These are phyloP conservation scores for Melanotaenia maccullochi DNA, from an alignment of 2,797 vertebrate genomes.

Conservation along the genomic window DNA sequence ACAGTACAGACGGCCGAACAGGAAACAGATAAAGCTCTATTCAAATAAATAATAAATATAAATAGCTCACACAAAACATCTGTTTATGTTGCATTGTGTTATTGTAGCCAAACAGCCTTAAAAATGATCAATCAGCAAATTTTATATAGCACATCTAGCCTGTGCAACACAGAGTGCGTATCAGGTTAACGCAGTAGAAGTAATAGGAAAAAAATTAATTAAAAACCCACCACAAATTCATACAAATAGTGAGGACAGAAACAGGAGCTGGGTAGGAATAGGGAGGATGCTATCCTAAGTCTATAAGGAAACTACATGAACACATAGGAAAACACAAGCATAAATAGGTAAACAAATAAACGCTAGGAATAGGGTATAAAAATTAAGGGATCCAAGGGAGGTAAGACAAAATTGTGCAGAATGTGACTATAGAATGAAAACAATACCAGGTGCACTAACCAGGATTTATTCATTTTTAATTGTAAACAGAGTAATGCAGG, in stretches of 20 bases:
- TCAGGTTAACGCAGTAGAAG: neutral
- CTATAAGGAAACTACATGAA: neutral
- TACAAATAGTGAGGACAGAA: neutral
- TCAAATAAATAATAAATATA: neutral
- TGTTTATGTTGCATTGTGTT: neutral
- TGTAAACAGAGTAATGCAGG: neutral
- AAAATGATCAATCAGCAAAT: neutral
- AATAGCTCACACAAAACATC: neutral
- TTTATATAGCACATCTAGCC: neutral
- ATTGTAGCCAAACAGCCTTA: neutral
- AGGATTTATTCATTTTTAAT: neutral
- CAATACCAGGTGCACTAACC: neutral
- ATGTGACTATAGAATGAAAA: neutral
- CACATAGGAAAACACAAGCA: neutral
- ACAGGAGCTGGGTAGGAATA: neutral
- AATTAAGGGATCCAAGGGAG: neutral
- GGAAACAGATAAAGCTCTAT: neutral
- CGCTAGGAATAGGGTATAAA: neutral
- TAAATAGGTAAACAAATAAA: neutral
- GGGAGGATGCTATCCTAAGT: no score
- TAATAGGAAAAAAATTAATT: neutral
- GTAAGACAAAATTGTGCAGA: neutral
- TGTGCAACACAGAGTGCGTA: neutral
- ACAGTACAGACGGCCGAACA: neutral
- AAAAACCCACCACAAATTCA: neutral